Evolutionary conservation across 2,888 invertebrate species (phyloP).

Genomic region (Mylabris sibirica): DNA sequence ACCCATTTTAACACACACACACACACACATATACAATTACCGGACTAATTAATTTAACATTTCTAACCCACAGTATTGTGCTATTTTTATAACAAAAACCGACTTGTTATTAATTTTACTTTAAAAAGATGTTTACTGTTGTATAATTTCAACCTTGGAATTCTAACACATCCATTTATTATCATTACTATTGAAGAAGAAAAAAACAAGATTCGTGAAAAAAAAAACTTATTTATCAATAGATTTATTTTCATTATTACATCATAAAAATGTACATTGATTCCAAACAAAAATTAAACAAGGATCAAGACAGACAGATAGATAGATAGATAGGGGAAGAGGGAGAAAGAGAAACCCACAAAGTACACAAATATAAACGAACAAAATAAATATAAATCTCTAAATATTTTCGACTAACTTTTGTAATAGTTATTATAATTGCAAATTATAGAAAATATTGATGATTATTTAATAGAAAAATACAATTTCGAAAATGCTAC

Average conservation of each 20-base stretch:
- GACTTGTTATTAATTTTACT: constrained; percentile 24
- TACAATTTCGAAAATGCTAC: constrained; percentile 62
- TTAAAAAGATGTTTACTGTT: constrained; percentile 7
- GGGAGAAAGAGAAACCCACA: constrained; percentile 23
- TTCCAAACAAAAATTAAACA: constrained; percentile 22
- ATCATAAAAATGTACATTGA: constrained; percentile 36
- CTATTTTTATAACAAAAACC: constrained; percentile 33
- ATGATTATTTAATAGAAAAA: not conserved
- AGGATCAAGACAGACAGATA: not conserved
- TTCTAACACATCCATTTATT: constrained; percentile 31
- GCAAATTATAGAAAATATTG: not conserved
- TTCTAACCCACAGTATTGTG: constrained; percentile 29
- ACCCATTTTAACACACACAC: not conserved
- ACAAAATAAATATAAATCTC: constrained; percentile 13
- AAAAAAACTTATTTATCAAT: not conserved
- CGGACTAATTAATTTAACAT: constrained; percentile 34
- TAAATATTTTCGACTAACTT: not conserved
- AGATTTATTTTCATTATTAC: constrained; percentile 28
- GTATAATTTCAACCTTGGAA: constrained; percentile 31
- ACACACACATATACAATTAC: constrained; percentile 21
- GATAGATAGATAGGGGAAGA: not conserved
- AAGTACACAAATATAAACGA: constrained; percentile 13
- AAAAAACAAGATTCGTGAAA: not conserved
- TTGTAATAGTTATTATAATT: not conserved
- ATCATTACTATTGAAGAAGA: not conserved